A percentile compares a stretch with the other conserved stretches of the same genome.
These are phyloP conservation scores for Lepidotrigona ventralis DNA, from an alignment of 1,140 invertebrate species.

Conservation along the genomic window DNA sequence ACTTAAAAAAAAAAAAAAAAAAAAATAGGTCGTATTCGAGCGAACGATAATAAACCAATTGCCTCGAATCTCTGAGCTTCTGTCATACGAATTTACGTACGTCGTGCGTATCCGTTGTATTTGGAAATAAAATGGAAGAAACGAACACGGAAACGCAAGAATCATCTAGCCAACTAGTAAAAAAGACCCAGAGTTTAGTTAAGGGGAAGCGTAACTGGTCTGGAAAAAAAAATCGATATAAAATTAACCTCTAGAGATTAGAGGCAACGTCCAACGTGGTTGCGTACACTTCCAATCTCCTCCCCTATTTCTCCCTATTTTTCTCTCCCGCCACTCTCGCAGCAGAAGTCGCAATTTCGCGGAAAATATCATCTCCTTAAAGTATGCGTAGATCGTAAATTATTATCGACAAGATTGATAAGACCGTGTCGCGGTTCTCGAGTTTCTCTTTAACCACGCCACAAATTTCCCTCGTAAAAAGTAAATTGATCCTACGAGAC, in stretches of 20 bases:
- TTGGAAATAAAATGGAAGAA: background rate
- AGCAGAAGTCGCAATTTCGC: background rate
- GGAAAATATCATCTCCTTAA: background rate
- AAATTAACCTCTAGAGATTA: background rate
- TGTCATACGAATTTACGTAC: background rate
- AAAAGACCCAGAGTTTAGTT: background rate
- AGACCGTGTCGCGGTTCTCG: background rate
- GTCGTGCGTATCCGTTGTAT: too few relatives aligned
- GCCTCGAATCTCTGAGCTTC: background rate
- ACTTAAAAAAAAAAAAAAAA: too few relatives aligned
- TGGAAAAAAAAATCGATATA: background rate
- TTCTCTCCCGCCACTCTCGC: background rate
- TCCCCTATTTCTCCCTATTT: too few relatives aligned
- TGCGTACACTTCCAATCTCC: too few relatives aligned
- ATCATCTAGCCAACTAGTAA: background rate
- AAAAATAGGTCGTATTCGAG: background rate
- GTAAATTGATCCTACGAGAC: background rate
- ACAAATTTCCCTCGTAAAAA: background rate
- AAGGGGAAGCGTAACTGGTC: background rate
- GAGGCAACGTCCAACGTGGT: background rate
- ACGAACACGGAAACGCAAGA: background rate
- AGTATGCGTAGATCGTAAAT: background rate
- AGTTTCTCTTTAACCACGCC: background rate
- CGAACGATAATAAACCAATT: background rate
- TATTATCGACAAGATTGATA: background rate